phyloP scores from a whole-genome alignment of 2,797 vertebrate species.

The Huso huso region DNA sequence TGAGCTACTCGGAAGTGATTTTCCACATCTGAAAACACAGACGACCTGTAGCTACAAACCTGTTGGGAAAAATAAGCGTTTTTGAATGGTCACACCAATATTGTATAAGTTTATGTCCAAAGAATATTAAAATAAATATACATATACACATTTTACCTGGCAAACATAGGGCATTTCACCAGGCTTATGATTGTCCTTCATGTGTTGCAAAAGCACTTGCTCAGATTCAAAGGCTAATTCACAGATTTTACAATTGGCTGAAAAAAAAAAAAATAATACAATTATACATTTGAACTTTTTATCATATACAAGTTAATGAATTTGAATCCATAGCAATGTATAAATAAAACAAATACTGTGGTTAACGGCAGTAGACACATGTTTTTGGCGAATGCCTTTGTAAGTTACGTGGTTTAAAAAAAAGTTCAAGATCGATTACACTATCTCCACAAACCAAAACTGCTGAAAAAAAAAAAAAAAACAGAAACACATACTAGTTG shows the following conservation, averaged over 20 bases:
- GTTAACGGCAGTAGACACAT: neutral
- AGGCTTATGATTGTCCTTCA: slow-evolving; percentile 98
- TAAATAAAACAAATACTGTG: neutral
- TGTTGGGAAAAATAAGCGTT: slow-evolving; percentile 36
- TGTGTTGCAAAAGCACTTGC: slow-evolving; percentile 93
- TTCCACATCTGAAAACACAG: slow-evolving; percentile 91
- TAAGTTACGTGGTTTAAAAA: slow-evolving; percentile 10
- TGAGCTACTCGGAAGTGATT: slow-evolving; percentile 85
- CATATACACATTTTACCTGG: slow-evolving; percentile 62
- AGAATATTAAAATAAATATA: slow-evolving; percentile 1
- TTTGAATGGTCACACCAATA: too few species aligned
- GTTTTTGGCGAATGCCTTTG: too few species aligned
- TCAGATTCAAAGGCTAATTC: slow-evolving; percentile 96
- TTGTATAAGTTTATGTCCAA: slow-evolving; percentile 6
- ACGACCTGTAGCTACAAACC: slow-evolving; percentile 94
- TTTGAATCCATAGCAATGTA: too few species aligned
- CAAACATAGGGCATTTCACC: slow-evolving; percentile 98
- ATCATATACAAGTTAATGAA: too few species aligned
- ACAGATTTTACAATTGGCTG: slow-evolving; percentile 96
- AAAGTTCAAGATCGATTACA: neutral
- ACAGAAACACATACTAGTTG: slow-evolving; percentile 69
- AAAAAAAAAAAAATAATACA: slow-evolving; percentile 26
- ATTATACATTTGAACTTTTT: neutral
- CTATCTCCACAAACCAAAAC: neutral
- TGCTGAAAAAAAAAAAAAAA: neutral